Evolutionary conservation across 2,113 vertebrate species (phyloP).

Genomic region (Potamarius usumacintae): DNA sequence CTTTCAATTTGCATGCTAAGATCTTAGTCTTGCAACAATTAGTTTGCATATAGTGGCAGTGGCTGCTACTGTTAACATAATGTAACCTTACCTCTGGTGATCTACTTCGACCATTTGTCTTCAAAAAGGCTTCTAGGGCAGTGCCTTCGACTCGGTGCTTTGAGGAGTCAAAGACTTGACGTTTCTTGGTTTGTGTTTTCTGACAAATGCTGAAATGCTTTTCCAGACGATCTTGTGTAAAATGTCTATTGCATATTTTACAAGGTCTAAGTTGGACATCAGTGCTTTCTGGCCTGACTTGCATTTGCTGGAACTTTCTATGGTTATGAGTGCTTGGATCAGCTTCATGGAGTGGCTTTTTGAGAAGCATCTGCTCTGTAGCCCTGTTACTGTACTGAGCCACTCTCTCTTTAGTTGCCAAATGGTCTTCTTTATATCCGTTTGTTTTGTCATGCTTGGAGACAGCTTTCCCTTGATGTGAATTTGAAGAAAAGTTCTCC

Average conservation of each 20-base stretch:
- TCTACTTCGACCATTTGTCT: slow-evolving; percentile 61
- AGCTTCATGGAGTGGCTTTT: background rate
- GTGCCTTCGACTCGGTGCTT: slow-evolving; percentile 79
- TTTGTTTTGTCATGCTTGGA: background rate
- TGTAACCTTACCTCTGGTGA: slow-evolving; percentile 69
- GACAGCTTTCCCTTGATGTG: slow-evolving; percentile 8
- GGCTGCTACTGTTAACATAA: background rate
- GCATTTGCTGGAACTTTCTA: slow-evolving; percentile 18
- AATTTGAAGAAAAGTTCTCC: slow-evolving; percentile 9
- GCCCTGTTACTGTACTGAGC: background rate
- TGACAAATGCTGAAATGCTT: slow-evolving; percentile 76
- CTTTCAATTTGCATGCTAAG: background rate
- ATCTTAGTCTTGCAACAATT: background rate
- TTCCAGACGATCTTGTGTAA: slow-evolving; percentile 74
- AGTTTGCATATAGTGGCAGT: background rate
- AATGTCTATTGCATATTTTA: slow-evolving; percentile 75
- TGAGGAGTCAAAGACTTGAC: slow-evolving; percentile 79
- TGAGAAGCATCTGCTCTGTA: background rate
- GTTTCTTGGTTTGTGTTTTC: slow-evolving; percentile 69
- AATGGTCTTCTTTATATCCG: background rate
- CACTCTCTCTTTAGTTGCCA: background rate
- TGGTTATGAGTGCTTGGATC: background rate
- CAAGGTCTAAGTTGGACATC: slow-evolving; percentile 66
- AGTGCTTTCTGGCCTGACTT: background rate
- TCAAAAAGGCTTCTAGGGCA: slow-evolving; percentile 73